A percentile compares a stretch with the other conserved stretches of the same genome.
Conservation (phyloP, 2,888 invertebrate species). For the Cybosia mesomella region DNA sequence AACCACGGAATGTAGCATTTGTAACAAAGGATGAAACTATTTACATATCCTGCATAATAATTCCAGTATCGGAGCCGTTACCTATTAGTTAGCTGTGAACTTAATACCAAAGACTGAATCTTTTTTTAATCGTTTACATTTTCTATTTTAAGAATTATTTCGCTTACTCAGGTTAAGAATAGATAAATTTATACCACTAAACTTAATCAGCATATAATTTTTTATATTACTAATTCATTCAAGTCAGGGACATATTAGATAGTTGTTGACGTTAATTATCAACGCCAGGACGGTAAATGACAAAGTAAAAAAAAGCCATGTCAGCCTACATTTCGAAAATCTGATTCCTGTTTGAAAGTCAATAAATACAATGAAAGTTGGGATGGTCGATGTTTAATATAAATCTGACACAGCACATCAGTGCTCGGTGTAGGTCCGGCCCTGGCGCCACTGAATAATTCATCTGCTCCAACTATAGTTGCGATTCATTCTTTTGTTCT, state of each 20-base stretch:
- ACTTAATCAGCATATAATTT: background rate
- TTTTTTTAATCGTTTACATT: too few species aligned
- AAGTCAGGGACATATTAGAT: background rate
- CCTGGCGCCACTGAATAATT: constrained; percentile 66
- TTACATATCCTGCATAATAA: background rate
- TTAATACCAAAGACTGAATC: too few species aligned
- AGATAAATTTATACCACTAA: background rate
- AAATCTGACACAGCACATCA: constrained; percentile 65
- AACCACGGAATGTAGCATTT: background rate
- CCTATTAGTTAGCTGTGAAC: too few species aligned
- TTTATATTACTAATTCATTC: background rate
- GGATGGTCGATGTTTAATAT: constrained; percentile 59
- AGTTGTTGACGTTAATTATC: background rate
- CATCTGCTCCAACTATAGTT: constrained; percentile 64
- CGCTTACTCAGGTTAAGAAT: background rate
- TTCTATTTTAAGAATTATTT: too few species aligned
- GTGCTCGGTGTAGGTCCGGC: constrained; percentile 46
- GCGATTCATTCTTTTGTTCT: constrained; percentile 68
- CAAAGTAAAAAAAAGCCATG: constrained; percentile 1
- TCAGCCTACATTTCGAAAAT: constrained; percentile 4
- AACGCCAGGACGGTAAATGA: background rate
- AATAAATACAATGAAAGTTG: constrained; percentile 45
- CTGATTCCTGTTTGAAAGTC: constrained; percentile 30
- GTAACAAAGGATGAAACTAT: background rate
- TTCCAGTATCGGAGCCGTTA: too few species aligned